Evolutionary conservation across 1,140 invertebrate species (phyloP), one percentile per base, ranked within the genome.

Genomic region (Apolygus lucorum): DNA sequence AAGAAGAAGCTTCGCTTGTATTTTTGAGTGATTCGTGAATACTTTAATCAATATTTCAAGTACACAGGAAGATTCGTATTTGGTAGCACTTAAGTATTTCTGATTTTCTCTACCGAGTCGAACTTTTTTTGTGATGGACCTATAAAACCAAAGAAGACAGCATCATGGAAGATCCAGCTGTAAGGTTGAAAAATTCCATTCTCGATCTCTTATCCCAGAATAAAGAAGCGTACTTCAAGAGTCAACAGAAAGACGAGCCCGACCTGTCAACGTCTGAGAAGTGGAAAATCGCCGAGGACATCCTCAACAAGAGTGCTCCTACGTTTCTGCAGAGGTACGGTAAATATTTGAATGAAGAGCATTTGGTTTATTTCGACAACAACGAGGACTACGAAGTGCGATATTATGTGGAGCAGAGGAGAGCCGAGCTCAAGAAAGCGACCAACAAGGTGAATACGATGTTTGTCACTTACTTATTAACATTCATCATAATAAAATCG

Each of bases 321-420:
- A 80, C 81, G 28, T 96, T 95, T 78, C 77, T 95, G 1, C 78
- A 83, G 11, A 85, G 87, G 73, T 95, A 93, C 80, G 90, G 91
- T 14, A 84, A 85, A 74, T 85, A 84, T 77, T 77, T 95, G n/a
- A 80, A 81, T 68, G 75, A 81, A 66, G 79, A 87, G 65, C 88
- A 93, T 76, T 76, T 92, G 1, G 72, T 78, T 27, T 90, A 85
- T 76, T 93, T 94, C 74, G 66, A 76, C 70, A 65, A 74, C n/a
- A 70, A 77, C 27, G 52, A 70, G 14, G 75, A 77, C 63, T 84
- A 87, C 74, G 84, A 87, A 75, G 80, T 87, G 1, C 80, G 81
- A 68, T 82, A 86, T 74, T 82, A 90, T 76, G 66, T 83, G 14
- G 77, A 78, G 68, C 75, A 82, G 72, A 8, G 22, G 2, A 8